phyloP scores from a whole-genome alignment of 2,113 vertebrate genomes.

The Pontoporia blainvillei region DNA sequence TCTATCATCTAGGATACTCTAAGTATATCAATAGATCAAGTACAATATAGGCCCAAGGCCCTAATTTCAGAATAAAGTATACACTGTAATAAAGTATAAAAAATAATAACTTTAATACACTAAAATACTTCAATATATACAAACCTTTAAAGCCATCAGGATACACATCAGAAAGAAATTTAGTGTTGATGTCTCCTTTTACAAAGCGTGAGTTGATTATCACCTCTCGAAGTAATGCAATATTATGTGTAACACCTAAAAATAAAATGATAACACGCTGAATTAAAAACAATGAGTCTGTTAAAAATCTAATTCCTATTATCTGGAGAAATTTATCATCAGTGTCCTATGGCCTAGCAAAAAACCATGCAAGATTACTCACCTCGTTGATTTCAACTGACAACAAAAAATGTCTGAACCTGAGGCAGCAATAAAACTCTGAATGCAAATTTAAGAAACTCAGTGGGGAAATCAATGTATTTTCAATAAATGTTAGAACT shows the following conservation, averaged over 20 bases:
- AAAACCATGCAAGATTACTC: neutral
- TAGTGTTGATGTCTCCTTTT: constrained; percentile 94
- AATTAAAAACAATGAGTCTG: neutral
- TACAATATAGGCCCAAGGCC: neutral
- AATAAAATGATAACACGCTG: constrained; percentile 51
- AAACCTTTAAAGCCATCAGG: constrained; percentile 96
- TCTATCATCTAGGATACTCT: neutral
- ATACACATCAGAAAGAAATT: constrained; percentile 96
- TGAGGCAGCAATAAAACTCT: neutral
- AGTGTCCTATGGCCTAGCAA: neutral
- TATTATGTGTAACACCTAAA: constrained; percentile 97
- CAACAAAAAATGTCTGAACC: neutral
- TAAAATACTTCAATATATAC: constrained; percentile 62
- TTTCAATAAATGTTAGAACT: neutral
- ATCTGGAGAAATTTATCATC: neutral
- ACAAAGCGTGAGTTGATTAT: constrained; percentile 93
- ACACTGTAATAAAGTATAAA: neutral
- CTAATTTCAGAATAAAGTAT: constrained; percentile 1
- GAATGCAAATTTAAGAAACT: neutral
- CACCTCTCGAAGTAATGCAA: constrained; percentile 94
- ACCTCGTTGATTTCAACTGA: neutral
- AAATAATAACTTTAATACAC: neutral
- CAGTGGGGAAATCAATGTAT: neutral
- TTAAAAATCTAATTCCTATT: neutral
- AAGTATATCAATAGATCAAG: neutral